Base-by-base conservation (phyloP, 2,888 invertebrate species). In the Philereme transversata region DNA sequence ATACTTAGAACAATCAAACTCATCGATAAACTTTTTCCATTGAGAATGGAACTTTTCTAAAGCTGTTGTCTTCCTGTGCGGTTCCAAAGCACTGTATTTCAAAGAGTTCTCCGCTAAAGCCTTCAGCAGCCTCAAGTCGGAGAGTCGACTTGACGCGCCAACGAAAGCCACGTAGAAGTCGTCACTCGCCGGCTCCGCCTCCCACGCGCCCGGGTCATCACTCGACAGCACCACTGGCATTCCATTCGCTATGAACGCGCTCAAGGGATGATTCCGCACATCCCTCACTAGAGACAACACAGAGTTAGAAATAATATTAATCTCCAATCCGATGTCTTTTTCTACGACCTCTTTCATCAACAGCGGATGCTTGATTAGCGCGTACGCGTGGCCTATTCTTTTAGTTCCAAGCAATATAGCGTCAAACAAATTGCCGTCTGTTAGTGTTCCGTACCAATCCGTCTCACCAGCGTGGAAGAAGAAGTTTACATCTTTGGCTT, bases 381-480 rank as follows among this genome's bases (percentile, higher is more conserved):
- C 96, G 68, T 94, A 97, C 3, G 95, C 97, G 68, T 97, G 97
- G 0, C 97, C 97, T 59, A 97, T 94, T 48, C 97, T 92, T 71
- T 95, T 95, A 0, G 95, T 93, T 53, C 96, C 96, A 48, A 97
- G 81, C 36, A 97, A 80, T 40, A 97, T 87, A 3, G 97, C 97
- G 75, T 97, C 97, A n/a, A 96, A 83, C 7, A 97, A 81, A 80
- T 97, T 97, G 60, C 95, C 93, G 76, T 97, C 97, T 0, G 94
- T 93, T 0, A 82, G 67, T n/a, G 88, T 88, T 11, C 94, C 96
- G 73, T 90, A 94, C 96, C 96, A 96, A 77, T 96, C 94, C 0
- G 97, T 97, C 84, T 97, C 97, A 0, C 96, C 97, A 0, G 97
- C 96, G 77, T 97, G 97, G 75, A 97, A 96, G 77, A 95, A 97